Evolutionary conservation across 2,888 invertebrate genomes (phyloP).

Genomic region (Malthinus seriepunctatus): DNA sequence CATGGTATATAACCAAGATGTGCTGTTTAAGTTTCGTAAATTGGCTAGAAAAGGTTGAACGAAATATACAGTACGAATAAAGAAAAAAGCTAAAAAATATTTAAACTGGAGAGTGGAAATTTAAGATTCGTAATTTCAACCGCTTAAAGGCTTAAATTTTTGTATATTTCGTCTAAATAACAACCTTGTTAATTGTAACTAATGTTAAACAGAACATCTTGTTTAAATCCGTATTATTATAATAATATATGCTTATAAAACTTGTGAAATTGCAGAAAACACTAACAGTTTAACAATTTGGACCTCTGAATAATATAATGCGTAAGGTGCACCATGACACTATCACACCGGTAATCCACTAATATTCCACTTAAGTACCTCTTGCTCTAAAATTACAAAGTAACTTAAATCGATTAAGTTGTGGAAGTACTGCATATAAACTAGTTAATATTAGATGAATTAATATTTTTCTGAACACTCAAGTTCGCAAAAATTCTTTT

Average conservation of each 20-base stretch:
- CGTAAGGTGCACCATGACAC: conserved; percentile 54
- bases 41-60: too few species aligned
- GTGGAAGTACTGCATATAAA: conserved; percentile 43
- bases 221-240: conserved; percentile 42
- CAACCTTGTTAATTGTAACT: too few species aligned
- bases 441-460: conserved; percentile 30
- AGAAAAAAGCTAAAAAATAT: too few species aligned
- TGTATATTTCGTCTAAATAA: too few species aligned
- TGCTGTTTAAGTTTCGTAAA: too few species aligned
- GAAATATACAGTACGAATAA: too few species aligned
- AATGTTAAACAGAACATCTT: too few species aligned
- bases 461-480: background rate
- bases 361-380: conserved; percentile 19
- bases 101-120: too few species aligned
- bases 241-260: conserved; percentile 54
- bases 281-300: conserved; percentile 56
- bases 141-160: conserved; percentile 36
- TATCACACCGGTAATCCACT: conserved; percentile 53
- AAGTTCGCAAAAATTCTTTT: too few species aligned
- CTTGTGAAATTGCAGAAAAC: conserved; percentile 57
- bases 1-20: conserved; percentile 7
- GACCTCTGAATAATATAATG: conserved; percentile 54
- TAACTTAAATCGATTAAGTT: conserved; percentile 22
- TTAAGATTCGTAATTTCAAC: too few species aligned
- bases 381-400: conserved; percentile 18